Percentiles rank a stretch among this genome's conserved stretches.
Evolutionary conservation across 2,113 vertebrate genomes (phyloP).

Genomic region (Promerops cafer): DNA sequence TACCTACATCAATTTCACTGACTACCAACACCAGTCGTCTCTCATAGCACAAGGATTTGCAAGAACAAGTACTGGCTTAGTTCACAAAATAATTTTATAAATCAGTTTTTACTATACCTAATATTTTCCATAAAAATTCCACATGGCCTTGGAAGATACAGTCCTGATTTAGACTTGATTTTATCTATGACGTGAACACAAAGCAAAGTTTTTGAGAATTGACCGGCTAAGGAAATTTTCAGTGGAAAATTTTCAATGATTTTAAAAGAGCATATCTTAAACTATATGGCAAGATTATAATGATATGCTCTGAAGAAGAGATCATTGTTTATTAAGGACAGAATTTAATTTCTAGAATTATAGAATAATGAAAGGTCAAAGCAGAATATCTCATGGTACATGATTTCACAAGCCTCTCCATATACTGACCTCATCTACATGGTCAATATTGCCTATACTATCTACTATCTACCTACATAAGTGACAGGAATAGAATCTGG

Average conservation of each 20-base stretch:
- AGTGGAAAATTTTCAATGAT: background rate
- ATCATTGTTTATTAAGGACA: background rate
- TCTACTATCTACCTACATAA: background rate
- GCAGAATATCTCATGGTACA: background rate
- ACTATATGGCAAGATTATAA: background rate
- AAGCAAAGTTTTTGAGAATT: background rate
- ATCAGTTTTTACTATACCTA: background rate
- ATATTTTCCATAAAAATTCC: background rate
- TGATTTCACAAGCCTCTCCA: background rate
- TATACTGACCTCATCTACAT: background rate
- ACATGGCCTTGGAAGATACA: background rate
- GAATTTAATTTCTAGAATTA: too few relatives aligned
- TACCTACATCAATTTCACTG: background rate
- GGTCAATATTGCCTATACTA: background rate
- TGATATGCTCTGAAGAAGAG: background rate
- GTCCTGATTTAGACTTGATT: background rate
- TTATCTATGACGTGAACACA: background rate
- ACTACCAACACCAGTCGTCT: background rate
- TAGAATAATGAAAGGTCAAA: background rate
- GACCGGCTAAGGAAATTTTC: background rate
- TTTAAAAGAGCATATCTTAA: background rate
- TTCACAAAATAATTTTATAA: background rate
- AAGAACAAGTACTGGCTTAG: background rate
- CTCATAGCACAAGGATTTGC: background rate
- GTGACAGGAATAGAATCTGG: background rate